A percentile compares a stretch with the other conserved stretches of the same genome.
Evolutionary conservation across 2,113 vertebrate species (phyloP).

Genomic region (Nipponia nippon): DNA sequence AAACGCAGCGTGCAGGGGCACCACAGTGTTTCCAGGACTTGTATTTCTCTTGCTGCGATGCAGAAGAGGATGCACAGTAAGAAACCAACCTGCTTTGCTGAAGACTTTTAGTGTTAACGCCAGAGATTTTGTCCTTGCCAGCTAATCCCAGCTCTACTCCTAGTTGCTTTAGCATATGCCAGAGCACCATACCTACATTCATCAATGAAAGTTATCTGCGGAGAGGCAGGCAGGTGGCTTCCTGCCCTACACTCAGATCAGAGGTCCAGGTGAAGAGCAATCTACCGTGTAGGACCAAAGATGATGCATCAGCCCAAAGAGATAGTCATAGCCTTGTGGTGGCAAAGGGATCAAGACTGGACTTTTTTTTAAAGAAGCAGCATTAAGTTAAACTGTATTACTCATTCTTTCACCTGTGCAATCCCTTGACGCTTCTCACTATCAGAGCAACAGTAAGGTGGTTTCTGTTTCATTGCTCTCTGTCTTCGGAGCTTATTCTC

Average conservation of each 20-base stretch:
- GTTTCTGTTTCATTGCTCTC: not conserved
- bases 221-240: not conserved
- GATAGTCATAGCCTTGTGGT: not conserved
- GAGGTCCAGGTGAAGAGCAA: not conserved
- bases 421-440: not conserved
- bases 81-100: not conserved
- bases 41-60: not conserved
- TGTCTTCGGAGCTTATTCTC: not conserved
- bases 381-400: not conserved
- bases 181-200: not conserved
- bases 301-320: not conserved
- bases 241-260: not conserved
- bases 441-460: not conserved
- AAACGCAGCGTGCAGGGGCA: not conserved
- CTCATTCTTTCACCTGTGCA: not conserved
- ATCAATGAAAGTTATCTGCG: not conserved
- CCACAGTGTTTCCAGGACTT: not conserved
- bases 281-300: not conserved
- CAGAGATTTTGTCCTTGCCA: not conserved
- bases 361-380: not conserved
- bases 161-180: not conserved
- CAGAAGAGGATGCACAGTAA: not conserved
- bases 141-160: not conserved
- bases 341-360: not conserved
- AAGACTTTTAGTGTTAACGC: not conserved